A percentile compares a stretch with the other conserved stretches of the same genome.
Evolutionary conservation across 2,888 invertebrate genomes (phyloP).

Genomic region (Anoplius nigerrimus): DNA sequence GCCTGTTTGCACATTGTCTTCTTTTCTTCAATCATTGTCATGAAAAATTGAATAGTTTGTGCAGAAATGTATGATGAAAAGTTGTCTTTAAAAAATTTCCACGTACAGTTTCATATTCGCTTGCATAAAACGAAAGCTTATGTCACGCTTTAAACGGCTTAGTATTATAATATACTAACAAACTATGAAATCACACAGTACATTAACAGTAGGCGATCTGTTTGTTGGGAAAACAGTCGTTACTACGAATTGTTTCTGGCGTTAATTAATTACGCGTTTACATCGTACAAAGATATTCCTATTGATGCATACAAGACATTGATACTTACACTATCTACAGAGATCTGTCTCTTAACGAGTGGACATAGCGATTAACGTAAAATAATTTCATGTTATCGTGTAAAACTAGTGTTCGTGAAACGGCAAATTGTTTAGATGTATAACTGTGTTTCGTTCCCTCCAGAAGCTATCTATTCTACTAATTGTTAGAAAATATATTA

Average conservation of each 20-base stretch:
- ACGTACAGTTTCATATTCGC: slow-evolving; percentile 41
- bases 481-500: slow-evolving; percentile 20
- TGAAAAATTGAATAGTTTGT: too few relatives aligned
- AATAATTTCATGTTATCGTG: too few relatives aligned
- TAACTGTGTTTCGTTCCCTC: slow-evolving; percentile 12
- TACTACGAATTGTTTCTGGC: slow-evolving; percentile 1
- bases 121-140: slow-evolving; percentile 50
- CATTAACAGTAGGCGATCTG: slow-evolving; percentile 49
- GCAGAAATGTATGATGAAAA: too few relatives aligned
- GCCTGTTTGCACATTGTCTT: too few relatives aligned
- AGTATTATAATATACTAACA: slow-evolving; percentile 41
- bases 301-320: slow-evolving; percentile 1
- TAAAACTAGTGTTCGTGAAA: too few relatives aligned
- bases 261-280: too few relatives aligned
- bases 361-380: too few relatives aligned
- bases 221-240: slow-evolving; percentile 47
- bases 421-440: too few relatives aligned
- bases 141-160: slow-evolving; percentile 46
- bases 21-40: too few relatives aligned
- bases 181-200: slow-evolving; percentile 37
- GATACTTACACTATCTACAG: slow-evolving; percentile 23
- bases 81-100: slow-evolving; percentile 18
- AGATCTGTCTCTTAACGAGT: slow-evolving; percentile 1
- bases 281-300: too few relatives aligned
- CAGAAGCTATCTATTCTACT: slow-evolving; percentile 28